Evolutionary conservation across 2,797 vertebrate species (phyloP).

Genomic region (Saguinus oedipus): DNA sequence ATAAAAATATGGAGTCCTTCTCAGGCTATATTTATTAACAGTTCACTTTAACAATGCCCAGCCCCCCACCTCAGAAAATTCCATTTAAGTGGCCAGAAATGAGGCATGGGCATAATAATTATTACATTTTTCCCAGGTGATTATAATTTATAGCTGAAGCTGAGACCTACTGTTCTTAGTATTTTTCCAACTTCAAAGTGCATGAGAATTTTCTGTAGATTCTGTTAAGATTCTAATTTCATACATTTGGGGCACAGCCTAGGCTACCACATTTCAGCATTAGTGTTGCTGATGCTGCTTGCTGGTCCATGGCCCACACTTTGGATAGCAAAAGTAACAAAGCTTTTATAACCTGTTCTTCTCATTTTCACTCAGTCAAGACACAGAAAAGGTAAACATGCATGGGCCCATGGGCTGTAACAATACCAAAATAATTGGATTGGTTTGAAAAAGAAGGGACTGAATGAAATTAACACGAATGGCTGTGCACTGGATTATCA

Average conservation of each 20-base stretch:
- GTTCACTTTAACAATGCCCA: not conserved
- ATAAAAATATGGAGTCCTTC: not conserved
- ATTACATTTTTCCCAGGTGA: not conserved
- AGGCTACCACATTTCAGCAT: not conserved
- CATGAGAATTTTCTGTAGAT: not conserved
- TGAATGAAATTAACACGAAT: not conserved
- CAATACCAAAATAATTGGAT: not conserved
- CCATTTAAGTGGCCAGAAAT: not conserved
- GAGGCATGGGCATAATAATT: not conserved
- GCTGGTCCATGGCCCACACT: not conserved
- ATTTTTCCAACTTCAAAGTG: not conserved
- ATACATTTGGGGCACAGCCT: not conserved
- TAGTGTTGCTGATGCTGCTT: too few species aligned
- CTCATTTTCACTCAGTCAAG: not conserved
- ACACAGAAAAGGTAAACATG: not conserved
- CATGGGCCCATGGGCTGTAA: fast-evolving
- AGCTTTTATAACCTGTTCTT: not conserved
- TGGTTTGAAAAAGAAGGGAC: not conserved
- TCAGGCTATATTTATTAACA: not conserved
- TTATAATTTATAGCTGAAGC: not conserved
- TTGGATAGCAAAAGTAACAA: not conserved
- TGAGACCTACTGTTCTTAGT: not conserved
- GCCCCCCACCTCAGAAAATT: not conserved
- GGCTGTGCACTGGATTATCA: not conserved
- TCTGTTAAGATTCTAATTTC: not conserved